These are phyloP conservation scores for Branchipolynoe longqiensis DNA, from an alignment of 2,888 invertebrate species.

Conservation along the genomic window DNA sequence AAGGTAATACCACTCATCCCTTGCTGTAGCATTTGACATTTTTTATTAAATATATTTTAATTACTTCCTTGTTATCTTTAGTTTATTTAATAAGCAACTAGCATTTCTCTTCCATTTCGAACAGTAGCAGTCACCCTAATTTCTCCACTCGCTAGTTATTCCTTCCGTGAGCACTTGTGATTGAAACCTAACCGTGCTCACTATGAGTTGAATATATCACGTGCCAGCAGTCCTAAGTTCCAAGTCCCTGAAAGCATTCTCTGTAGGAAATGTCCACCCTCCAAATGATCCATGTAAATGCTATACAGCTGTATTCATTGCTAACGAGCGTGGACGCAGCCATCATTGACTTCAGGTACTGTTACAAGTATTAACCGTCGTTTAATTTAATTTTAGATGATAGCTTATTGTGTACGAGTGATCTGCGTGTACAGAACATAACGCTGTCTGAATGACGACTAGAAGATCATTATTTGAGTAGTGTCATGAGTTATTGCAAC, in stretches of 20 bases:
- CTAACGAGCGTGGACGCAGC: not conserved
- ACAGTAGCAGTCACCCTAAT: not conserved
- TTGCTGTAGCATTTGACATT: not conserved
- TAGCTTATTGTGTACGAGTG: conserved; percentile 28
- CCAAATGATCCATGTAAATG: not conserved
- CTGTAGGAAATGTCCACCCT: not conserved
- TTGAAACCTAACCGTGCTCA: conserved; percentile 40
- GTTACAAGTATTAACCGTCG: conserved; percentile 28
- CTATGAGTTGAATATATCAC: not conserved
- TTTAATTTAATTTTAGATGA: not conserved
- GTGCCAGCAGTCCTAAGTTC: not conserved
- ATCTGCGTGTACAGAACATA: not conserved
- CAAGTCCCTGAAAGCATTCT: conserved; percentile 22
- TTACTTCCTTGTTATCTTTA: not conserved
- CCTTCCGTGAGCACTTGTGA: conserved; percentile 12
- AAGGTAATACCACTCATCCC: not conserved
- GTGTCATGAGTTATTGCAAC: not conserved
- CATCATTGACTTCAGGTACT: conserved; percentile 16
- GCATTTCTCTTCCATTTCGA: not conserved
- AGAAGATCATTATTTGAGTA: not conserved
- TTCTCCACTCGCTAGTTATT: not conserved
- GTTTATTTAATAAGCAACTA: not conserved
- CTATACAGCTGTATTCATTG: conserved; percentile 4
- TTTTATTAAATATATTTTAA: conserved; percentile 10
- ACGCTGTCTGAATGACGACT: conserved; percentile 25